Evolutionary conservation across 1,140 invertebrate genomes (phyloP), one percentile per base, ranked within the genome.

Genomic region (Bombus confusus): DNA sequence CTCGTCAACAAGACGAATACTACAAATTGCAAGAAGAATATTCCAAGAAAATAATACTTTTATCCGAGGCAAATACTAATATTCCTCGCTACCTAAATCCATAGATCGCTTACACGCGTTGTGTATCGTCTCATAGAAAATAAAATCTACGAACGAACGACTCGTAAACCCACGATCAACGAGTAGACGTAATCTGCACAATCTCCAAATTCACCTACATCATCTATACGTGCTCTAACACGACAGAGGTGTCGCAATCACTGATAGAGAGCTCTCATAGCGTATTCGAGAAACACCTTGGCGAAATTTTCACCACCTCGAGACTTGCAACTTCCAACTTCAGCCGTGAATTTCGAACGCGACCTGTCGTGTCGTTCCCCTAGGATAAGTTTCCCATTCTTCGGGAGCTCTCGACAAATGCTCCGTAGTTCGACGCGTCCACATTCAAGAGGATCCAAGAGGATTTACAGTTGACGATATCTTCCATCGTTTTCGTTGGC

Each of bases 331-430:
- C 43, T 80, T 80, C 57, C 43, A 71, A 79, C 47, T 37, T 47
- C 47, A 22, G 37, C n/a, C 47, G 13, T 22, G 13, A 37, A 1
- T n/a, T 71, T 34, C n/a, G 34, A 59, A 41, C 28, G 28, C 37
- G 31, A 57, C 41, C 66, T 31, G 52, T 52, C 47, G 47, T 6
- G 57, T 13, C 66, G 73, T 68, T 79, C 62, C 47, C 31, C 6
- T n/a, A 22, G 66, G 76, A 84, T 84, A 84, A 71, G 66, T 72
- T 79, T 72, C 71, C 64, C 39, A 71, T 79, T 84, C 82, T 79
- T 79, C 5, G 82, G 28, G 43, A 72, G 39, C 82, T 47, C 25
- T 79, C 52, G 47, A 62, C 66, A 71, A 84, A 83, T 83, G 71
- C 74, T 41, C 37, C 18, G 47, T 41, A 64, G 64, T 64, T 69